These are phyloP conservation scores for Melanotaenia boesemani DNA, from an alignment of 2,797 vertebrate genomes.

Conservation along the genomic window DNA sequence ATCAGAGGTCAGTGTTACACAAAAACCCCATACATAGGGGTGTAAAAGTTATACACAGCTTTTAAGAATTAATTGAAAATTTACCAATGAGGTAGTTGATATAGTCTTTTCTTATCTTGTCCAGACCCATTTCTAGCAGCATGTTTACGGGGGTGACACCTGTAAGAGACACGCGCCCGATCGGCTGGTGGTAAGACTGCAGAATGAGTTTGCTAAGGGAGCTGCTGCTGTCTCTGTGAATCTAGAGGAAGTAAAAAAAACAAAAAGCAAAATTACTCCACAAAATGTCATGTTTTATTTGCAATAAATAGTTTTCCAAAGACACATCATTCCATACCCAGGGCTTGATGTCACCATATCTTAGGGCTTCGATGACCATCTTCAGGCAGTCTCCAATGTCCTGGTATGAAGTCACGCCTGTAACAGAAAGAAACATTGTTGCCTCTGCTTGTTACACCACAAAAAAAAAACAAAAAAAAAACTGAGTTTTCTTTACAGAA, in stretches of 20 bases:
- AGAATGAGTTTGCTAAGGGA: slow-evolving; percentile 91
- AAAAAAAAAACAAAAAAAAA: neutral
- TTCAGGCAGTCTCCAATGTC: slow-evolving; percentile 90
- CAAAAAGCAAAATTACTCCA: neutral
- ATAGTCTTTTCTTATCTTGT: slow-evolving; percentile 98
- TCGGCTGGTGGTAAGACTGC: slow-evolving; percentile 90
- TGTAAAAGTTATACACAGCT: neutral
- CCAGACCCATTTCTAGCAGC: slow-evolving; percentile 95
- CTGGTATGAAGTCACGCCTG: slow-evolving; percentile 92
- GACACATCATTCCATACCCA: slow-evolving; percentile 85
- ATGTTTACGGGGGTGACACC: slow-evolving; percentile 89
- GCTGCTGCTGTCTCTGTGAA: slow-evolving; percentile 93
- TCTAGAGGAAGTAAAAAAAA: slow-evolving; percentile 73
- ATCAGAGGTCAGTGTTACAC: neutral
- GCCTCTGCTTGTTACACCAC: neutral
- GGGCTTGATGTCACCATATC: slow-evolving; percentile 88
- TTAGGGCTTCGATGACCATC: slow-evolving; percentile 87
- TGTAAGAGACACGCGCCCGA: slow-evolving; percentile 85
- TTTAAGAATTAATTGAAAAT: neutral
- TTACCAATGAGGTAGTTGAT: slow-evolving; percentile 94
- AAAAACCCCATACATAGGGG: neutral
- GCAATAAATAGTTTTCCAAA: neutral
- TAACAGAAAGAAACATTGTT: slow-evolving; percentile 18
- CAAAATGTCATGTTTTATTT: neutral
- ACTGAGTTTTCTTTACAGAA: neutral